Evolutionary conservation across 2,113 vertebrate genomes (phyloP).

Genomic region (Tinamus guttatus): DNA sequence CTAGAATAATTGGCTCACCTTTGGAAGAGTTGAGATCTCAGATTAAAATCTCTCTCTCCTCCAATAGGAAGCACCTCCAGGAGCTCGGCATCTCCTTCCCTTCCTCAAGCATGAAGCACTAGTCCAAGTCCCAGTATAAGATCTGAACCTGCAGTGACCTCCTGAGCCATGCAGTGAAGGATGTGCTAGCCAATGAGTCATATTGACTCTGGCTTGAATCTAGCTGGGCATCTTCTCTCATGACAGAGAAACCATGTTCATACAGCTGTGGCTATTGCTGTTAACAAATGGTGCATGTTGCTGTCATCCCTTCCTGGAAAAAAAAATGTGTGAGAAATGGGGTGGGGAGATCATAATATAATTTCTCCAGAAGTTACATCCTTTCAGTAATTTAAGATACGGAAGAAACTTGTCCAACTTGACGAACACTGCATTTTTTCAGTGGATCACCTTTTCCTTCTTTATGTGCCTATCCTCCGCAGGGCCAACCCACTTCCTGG

Average conservation of each 20-base stretch:
- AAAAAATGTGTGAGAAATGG: constrained; percentile 44
- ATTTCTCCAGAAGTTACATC: constrained; percentile 28
- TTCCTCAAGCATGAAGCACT: constrained; percentile 14
- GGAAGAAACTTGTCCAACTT: constrained; percentile 10
- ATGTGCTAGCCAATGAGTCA: constrained; percentile 63
- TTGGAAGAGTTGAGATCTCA: constrained; percentile 34
- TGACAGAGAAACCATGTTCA: constrained; percentile 59
- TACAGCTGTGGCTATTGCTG: background rate
- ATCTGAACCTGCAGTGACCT: constrained; percentile 67
- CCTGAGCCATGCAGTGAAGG: constrained; percentile 62
- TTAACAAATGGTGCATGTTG: constrained; percentile 20
- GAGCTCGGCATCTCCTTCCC: constrained; percentile 43
- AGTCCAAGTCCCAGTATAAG: constrained; percentile 62
- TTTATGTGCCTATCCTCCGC: background rate
- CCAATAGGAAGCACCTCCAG: constrained; percentile 50
- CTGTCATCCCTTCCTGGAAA: constrained; percentile 34
- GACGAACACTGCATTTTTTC: background rate
- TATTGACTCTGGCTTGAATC: constrained; percentile 71
- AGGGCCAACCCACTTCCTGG: background rate
- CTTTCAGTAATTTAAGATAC: constrained; percentile 26
- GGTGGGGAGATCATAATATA: constrained; percentile 38
- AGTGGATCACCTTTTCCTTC: background rate
- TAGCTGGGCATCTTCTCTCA: constrained; percentile 55
- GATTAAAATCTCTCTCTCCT: constrained; percentile 41
- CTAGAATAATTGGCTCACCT: constrained; percentile 12